Evolutionary conservation across 2,888 invertebrate genomes (phyloP).

Genomic region (Bugula neritina): DNA sequence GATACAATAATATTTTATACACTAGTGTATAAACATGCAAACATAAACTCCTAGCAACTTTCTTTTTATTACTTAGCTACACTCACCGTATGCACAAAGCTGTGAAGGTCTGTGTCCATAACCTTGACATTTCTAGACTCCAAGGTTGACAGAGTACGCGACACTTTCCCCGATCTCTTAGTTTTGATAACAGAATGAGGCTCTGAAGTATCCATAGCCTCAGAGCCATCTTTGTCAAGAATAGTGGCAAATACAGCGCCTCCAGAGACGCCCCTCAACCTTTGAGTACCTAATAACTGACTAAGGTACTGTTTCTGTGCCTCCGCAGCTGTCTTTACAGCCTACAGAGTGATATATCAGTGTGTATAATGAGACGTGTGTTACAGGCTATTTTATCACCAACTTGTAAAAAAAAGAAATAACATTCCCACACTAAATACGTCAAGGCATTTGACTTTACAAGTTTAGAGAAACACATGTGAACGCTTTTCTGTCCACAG

Average conservation of each 20-base stretch:
- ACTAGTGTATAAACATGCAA: too few species aligned
- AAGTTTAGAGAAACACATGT: too few species aligned
- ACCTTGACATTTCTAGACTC: neutral
- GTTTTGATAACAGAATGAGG: neutral
- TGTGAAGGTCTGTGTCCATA: neutral
- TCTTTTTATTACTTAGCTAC: neutral
- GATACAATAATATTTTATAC: too few species aligned
- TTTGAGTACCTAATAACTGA: constrained; percentile 1
- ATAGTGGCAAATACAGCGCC: neutral
- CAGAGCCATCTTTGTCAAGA: neutral
- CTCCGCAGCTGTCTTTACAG: neutral
- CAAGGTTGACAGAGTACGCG: neutral
- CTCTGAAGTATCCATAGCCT: neutral
- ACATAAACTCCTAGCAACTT: neutral
- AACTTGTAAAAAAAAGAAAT: too few species aligned
- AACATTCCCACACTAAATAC: too few species aligned
- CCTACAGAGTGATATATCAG: too few species aligned
- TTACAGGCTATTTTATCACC: too few species aligned
- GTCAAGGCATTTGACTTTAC: too few species aligned
- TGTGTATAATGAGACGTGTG: too few species aligned
- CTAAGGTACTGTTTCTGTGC: constrained; percentile 10
- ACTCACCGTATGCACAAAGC: constrained; percentile 1
- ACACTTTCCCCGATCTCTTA: neutral
- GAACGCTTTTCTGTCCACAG: too few species aligned
- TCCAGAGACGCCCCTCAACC: neutral